Base-by-base conservation (phyloP, 2,113 vertebrate species). In the Microtus montanus region DNA sequence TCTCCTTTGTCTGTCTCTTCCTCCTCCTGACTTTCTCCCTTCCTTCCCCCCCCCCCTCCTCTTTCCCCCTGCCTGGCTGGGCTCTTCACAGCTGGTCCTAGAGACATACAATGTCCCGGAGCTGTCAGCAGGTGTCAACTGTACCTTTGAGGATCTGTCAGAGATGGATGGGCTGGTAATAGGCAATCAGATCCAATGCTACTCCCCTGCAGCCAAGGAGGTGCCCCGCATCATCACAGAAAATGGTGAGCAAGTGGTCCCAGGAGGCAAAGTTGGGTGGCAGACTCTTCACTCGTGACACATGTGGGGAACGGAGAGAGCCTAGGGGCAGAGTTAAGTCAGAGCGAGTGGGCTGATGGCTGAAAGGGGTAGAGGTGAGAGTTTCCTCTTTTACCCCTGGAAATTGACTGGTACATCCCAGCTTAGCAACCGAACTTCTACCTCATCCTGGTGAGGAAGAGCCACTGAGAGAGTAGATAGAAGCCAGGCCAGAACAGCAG, bases 21-120 rank as follows among this genome's bases (percentile, higher is more conserved):
- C 41, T 90, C 35, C 54, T 91, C 30, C 41, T 28, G 20, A 24
- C 26, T 20, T 17, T 22, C 4, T 4, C 24, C 20, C 7, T 28
- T 68, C n/a, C 58, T 74, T 74, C 26, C 41, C 85, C 71, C 10
- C 0, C 44, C 71, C 49, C 6, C 44, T 44, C 44, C 44, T 64
- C 77, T 63, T 89, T 49, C 77, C 66, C 61, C 38, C 12, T 47
- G 22, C n/a, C 0, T 84, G 58, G 15, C 66, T 75, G 22, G 82
- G 93, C 64, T 77, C 84, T 73, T 97, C 95, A 52, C 98, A 99
- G 99, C 97, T 99, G 97, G 98, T 99, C 75, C 96, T 99, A 96
- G 99, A 99, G 97, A 99, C 99, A 11, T 99, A 99, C 97, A 99
- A 99, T 0, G 99, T 99, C 47, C 99, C 99, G 0, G 99, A 99